Base-by-base conservation (phyloP, 2,113 vertebrate species). In the Penelope pileata region DNA sequence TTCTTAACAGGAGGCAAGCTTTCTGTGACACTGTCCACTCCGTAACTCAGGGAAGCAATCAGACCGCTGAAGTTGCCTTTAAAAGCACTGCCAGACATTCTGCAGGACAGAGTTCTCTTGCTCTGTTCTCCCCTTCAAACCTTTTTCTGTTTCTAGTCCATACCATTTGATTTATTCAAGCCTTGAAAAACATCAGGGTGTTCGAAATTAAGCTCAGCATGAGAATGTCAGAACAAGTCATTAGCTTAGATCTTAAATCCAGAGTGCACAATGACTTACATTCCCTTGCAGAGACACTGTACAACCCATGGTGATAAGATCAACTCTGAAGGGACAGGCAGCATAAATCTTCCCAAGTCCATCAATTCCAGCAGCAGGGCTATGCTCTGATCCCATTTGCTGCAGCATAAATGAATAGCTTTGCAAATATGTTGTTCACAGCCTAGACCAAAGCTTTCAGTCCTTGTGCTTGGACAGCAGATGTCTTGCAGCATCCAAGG, bases 221-320 rank as follows among this genome's bases (percentile, higher is more conserved):
- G 83, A 70, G 32, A 50, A 51, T 32, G 47, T 48, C 42, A 83
- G 34, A 80, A 47, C 17, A n/a, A 83, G 40, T 38, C 83, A 32
- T 66, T n/a, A 86, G 70, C 83, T 78, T 12, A 8, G 27, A n/a
- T 24, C 56, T 88, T 24, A 38, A 70, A 91, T 32, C 51, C 84
- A 16, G 60, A 15, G 40, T 0, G 6, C 36, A 26, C 43, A 8
- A 26, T 6, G 64, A 69, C 34, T 40, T 13, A 4, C 15, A 7
- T 5, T 18, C 45, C 4, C 22, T 47, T 14, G 8, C 22, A 32
- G 42, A 66, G 70, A 19, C 50, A 23, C 64, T 26, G 17, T 7
- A 5, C 7, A n/a, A 5, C 6, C 30, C 2, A 1, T 0, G 16
- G n/a, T 5, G 26, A 51, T 15, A 6, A 7, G 7, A 63, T 7